These are phyloP conservation scores for Timema cristinae DNA, from an alignment of 2,888 invertebrate genomes.

Conservation along the genomic window DNA sequence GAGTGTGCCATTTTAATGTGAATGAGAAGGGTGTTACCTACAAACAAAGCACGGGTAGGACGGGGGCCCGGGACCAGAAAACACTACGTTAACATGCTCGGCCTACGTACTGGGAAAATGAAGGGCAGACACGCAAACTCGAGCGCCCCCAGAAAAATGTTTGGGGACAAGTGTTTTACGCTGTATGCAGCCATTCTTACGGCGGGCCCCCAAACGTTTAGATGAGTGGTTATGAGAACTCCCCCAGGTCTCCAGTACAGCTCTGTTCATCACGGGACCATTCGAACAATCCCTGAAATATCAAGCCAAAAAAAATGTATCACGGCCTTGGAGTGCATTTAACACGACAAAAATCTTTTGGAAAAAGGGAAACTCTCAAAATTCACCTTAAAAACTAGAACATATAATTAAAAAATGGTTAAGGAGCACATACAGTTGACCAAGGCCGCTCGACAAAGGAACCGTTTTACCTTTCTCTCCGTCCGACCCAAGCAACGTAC, in stretches of 20 bases:
- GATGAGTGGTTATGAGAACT: slow-evolving; percentile 46
- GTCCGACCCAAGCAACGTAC: slow-evolving; percentile 54
- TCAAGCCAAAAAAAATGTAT: too few species aligned
- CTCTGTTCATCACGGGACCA: slow-evolving; percentile 53
- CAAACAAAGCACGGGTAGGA: too few species aligned
- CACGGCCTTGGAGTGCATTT: too few species aligned
- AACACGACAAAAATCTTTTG: too few species aligned
- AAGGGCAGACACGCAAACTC: slow-evolving; percentile 58
- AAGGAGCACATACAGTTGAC: too few species aligned
- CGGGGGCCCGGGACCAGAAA: too few species aligned
- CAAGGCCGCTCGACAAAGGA: neutral
- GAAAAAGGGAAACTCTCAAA: too few species aligned
- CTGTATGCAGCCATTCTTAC: slow-evolving; percentile 54
- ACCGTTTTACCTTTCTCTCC: slow-evolving; percentile 47
- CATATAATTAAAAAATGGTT: too few species aligned
- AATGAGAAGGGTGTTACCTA: too few species aligned
- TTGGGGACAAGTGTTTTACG: slow-evolving; percentile 55
- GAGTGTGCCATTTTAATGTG: too few species aligned
- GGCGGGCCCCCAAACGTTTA: slow-evolving; percentile 46
- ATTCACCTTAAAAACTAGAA: too few species aligned
- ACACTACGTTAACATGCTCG: too few species aligned
- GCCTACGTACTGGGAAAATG: slow-evolving; percentile 50
- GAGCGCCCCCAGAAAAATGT: slow-evolving; percentile 50
- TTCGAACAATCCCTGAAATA: slow-evolving; percentile 54
- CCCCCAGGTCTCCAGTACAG: slow-evolving; percentile 46